Evolutionary conservation across 2,888 invertebrate genomes (phyloP), one percentile per base, ranked within the genome.

Genomic region (Cremastinae sp.): DNA sequence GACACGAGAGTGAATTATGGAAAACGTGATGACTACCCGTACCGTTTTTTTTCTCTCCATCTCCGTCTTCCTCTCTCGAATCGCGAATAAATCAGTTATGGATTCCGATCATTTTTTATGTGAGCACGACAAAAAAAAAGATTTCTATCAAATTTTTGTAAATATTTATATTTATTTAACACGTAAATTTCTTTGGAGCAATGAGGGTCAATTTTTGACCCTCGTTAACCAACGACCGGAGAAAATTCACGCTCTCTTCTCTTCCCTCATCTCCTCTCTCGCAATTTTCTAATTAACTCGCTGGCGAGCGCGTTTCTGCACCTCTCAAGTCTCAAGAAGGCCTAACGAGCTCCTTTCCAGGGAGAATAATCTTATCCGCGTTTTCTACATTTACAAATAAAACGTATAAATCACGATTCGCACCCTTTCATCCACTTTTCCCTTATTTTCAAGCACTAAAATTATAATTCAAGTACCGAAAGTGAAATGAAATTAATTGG

Each of bases 11-110:
- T 86, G 84, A 86, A 85, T 86, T 84, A 85, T 85, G 84, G 85
- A 85, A 84, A 84, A 83, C 85, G 84, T 85, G 85, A 84, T 82
- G 79, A 82, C 83, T 84, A 85, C 81, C 83, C 81, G 82, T 82
- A 81, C 64, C 61, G 55, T 75, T 28, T 65, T 56, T 66, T 62
- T 56, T 49, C 49, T 49, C 66, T 55, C 49, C 28, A 20, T n/a
- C 2, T 56, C 20, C 49, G 10, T 55, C 22, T 37, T 37, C 12
- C 20, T 43, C 47, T 39, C 22, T 39, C 35, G 28, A 41, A 10
- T 20, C 41, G 35, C 20, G 37, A 59, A 37, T 61, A 53, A 39
- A 49, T 45, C 22, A 41, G 47, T 64, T 69, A 69, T 76, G 69
- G 69, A 65, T 76, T 73, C 59, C 73, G 55, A 72, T 73, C 64